Conservation (phyloP, 2,797 vertebrate genomes). For the Dipus sagitta region DNA sequence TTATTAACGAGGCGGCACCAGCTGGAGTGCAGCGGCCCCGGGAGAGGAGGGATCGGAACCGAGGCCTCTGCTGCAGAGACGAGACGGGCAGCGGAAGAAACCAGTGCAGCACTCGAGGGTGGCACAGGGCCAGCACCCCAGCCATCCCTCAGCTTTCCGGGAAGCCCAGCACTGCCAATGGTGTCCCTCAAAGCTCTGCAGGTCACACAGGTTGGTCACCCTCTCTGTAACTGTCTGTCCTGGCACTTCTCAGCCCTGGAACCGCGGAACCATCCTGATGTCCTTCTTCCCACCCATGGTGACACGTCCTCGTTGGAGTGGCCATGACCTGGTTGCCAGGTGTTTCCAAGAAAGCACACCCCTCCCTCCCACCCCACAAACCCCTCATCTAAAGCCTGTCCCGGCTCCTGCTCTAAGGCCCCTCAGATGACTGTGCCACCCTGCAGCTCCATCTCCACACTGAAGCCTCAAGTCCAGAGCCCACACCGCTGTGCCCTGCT, state of each 20-base stretch:
- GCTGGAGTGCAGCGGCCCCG: neutral
- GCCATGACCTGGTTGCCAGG: too few relatives aligned
- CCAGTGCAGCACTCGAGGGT: neutral
- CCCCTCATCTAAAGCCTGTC: neutral
- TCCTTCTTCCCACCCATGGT: neutral
- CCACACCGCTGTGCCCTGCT: too few relatives aligned
- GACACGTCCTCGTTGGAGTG: neutral
- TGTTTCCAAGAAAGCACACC: neutral
- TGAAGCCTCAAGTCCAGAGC: neutral
- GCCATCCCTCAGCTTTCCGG: neutral
- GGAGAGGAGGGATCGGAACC: neutral
- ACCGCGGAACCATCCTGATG: neutral
- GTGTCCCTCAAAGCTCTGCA: neutral
- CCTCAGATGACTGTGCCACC: neutral
- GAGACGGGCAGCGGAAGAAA: neutral
- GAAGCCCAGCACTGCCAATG: neutral
- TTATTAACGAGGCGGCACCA: slow-evolving; percentile 63
- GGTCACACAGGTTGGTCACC: neutral
- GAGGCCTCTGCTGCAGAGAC: neutral
- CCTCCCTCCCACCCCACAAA: neutral
- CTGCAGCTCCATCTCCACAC: neutral
- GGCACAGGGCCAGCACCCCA: neutral
- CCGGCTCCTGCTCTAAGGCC: neutral
- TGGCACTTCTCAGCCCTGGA: neutral
- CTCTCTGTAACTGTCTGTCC: neutral